Base-by-base conservation (phyloP, 2,113 vertebrate species). In the Suncus etruscus region DNA sequence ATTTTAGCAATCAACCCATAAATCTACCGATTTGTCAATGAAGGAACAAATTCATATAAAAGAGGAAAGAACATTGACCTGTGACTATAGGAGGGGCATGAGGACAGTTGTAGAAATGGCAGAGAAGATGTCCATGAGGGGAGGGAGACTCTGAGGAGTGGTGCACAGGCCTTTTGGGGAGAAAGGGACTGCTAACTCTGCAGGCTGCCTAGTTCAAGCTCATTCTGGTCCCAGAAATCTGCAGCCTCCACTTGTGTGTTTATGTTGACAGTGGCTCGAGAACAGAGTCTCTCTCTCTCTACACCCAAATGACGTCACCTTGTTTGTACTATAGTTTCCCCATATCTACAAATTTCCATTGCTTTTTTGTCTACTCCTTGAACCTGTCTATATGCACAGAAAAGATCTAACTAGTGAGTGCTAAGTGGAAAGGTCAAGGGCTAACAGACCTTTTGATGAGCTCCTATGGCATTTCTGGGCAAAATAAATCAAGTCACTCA, bases 361-460 rank as follows among this genome's bases (percentile, higher is more conserved):
- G 29, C 14, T 72, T 69, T 85, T 61, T 45, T 89, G 18, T 39
- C 75, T 76, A n/a, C 11, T 63, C 85, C 48, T 11, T 0, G 6
- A 54, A 10, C 10, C 22, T 8, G 18, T 9, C 73, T 47, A 47
- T 48, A 10, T 25, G 22, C 8, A 61, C 0, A 5, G 88, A 14
- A 82, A 69, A 94, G 82, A 69, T 69, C 79, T 51, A 25, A 15
- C 5, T 18, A 76, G 45, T 31, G 48, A 51, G 4, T 79, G 79
- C 29, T 11, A 25, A 74, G 48, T 22, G 25, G 39, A 79, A 90
- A 91, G 45, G 68, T 63, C 39, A 94, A 77, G 32, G 25, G 31
- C 29, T 75, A 77, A 14, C 0, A 16, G 32, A 54, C 7, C 51
- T 82, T 90, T 79, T n/a, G 68, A 50, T 73, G 14, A 29, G 61